These are phyloP conservation scores for Tragelaphus eurycerus DNA, from an alignment of 2,797 vertebrate genomes.

Conservation along the genomic window DNA sequence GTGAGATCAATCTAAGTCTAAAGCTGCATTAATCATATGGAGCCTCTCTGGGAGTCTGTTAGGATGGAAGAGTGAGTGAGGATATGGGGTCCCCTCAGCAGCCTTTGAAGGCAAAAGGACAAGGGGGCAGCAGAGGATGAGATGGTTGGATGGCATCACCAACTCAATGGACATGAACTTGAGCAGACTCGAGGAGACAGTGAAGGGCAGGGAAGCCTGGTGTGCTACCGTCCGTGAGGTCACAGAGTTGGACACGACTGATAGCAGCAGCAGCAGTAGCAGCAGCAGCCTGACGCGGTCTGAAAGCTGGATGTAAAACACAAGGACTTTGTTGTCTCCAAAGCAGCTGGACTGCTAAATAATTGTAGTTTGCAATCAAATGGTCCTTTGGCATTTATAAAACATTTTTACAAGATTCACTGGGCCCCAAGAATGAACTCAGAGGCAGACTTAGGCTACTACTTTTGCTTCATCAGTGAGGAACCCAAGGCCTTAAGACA, in stretches of 20 bases:
- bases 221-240: background rate
- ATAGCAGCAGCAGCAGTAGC: background rate
- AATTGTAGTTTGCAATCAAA: background rate
- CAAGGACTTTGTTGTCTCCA: background rate
- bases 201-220: background rate
- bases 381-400: background rate
- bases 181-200: background rate
- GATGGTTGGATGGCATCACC: background rate
- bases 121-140: background rate
- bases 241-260: background rate
- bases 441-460: conserved; percentile 41
- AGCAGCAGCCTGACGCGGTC: background rate
- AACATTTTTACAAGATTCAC: background rate
- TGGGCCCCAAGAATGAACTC: background rate
- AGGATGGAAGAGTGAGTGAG: background rate
- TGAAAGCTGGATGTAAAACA: background rate
- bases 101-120: background rate
- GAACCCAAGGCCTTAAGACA: conserved; percentile 30
- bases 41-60: fast-evolving
- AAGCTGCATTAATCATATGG: fast-evolving
- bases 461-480: background rate
- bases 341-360: background rate
- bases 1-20: background rate
- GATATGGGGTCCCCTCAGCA: background rate
- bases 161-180: background rate